A percentile compares a stretch with the other conserved stretches of the same genome.
phyloP scores from a whole-genome alignment of 2,888 invertebrate species.

The Tineola bisselliella region DNA sequence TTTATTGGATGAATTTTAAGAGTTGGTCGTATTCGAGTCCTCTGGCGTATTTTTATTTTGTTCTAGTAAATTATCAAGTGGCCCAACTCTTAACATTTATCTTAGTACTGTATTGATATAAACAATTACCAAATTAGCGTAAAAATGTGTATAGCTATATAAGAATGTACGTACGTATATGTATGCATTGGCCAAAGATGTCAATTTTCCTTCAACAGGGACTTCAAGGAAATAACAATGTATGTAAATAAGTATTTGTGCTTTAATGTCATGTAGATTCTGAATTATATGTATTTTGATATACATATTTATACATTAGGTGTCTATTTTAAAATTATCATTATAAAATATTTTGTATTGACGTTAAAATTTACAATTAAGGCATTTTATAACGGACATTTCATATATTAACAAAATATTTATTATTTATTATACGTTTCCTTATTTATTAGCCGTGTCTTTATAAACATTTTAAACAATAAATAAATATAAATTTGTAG shows the following conservation, averaged over 20 bases:
- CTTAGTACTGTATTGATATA: not conserved
- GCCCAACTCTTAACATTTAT: no score
- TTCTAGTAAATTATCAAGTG: no score
- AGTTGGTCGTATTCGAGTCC: no score
- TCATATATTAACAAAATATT: not conserved
- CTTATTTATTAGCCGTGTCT: no score
- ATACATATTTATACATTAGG: not conserved
- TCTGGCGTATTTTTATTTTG: no score
- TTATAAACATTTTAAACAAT: no score
- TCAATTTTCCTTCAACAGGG: conserved; percentile 10
- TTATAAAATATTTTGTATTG: not conserved
- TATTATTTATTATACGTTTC: no score
- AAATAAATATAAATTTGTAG: no score
- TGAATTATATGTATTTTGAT: not conserved
- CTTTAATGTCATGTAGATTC: not conserved
- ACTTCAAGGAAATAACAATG: not conserved
- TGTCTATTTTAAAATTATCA: not conserved
- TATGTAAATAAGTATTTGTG: not conserved
- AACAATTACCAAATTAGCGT: no score
- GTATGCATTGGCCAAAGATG: conserved; percentile 9
- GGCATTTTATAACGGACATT: not conserved
- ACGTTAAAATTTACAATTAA: not conserved
- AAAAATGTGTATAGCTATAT: not conserved
- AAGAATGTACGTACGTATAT: not conserved
- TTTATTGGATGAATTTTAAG: no score